Conservation (phyloP, 2,888 invertebrate species). For the Euzophera pinguis region DNA sequence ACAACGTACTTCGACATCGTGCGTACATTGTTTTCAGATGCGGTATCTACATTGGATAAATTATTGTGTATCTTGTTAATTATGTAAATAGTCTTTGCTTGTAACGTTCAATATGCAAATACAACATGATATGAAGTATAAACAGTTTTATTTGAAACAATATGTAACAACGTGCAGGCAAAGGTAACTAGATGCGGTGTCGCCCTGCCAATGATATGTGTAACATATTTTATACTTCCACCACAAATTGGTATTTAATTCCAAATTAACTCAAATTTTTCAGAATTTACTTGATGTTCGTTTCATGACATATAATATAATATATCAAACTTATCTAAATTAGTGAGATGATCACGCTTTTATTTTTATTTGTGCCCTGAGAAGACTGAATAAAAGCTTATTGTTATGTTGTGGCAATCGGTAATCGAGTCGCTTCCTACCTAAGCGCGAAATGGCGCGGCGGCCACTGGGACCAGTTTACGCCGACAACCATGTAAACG, state of each 20-base stretch:
- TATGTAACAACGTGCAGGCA: too few relatives aligned
- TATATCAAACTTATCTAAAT: too few relatives aligned
- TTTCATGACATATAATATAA: too few relatives aligned
- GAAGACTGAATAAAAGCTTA: constrained; percentile 13
- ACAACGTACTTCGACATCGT: constrained; percentile 41
- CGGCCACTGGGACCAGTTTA: constrained; percentile 72
- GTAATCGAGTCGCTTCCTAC: constrained; percentile 50
- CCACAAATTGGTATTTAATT: too few relatives aligned
- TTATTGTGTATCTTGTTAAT: constrained; percentile 13
- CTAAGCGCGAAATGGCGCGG: constrained; percentile 44
- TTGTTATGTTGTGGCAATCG: constrained; percentile 31
- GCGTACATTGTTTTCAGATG: constrained; percentile 54
- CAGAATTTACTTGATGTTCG: too few relatives aligned
- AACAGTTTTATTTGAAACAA: neutral
- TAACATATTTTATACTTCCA: too few relatives aligned
- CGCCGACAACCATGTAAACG: constrained; percentile 80
- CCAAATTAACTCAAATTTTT: too few relatives aligned
- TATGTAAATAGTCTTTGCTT: neutral
- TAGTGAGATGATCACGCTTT: too few relatives aligned
- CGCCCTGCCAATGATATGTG: too few relatives aligned
- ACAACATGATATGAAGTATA: neutral
- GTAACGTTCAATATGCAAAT: neutral
- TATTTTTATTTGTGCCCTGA: too few relatives aligned
- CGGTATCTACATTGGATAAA: constrained; percentile 39
- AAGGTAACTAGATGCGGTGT: too few relatives aligned